Base-by-base conservation (phyloP, 2,888 invertebrate genomes). In the Sabatieria punctata region DNA sequence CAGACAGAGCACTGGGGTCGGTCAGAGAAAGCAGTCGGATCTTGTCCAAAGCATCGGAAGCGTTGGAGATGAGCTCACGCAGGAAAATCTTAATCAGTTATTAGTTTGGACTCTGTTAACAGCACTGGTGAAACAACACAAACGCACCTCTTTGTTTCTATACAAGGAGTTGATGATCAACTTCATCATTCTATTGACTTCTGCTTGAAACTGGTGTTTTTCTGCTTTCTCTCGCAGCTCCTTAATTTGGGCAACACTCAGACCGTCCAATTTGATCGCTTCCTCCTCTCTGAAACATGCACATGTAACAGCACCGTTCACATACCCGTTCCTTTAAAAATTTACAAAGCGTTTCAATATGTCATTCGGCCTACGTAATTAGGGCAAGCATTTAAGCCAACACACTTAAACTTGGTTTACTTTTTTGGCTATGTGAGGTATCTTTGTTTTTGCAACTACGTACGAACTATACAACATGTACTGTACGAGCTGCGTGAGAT, bases 111-210 rank as follows among this genome's bases (percentile, higher is more conserved):
- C n/a, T n/a, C n/a, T n/a, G n/a, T n/a, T n/a, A n/a, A n/a, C n/a
- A n/a, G n/a, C n/a, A n/a, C n/a, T n/a, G n/a, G n/a, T n/a, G n/a
- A n/a, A n/a, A n/a, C n/a, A n/a, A n/a, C n/a, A n/a, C n/a, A 30
- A 11, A 30, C 33, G 22, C 21, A 80, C 82, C 74, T 99, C 97
- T 72, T 97, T 97, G 70, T 99, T 97, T 60, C 89, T 78, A 71
- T 97, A 97, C 8, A 97, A 74, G 8, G 97, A 97, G 73, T 99
- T 99, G 67, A 99, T 99, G 69, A 97, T 97, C 49, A 97, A 77
- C 70, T 97, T 99, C 97, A 97, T 99, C 91, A 99, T 93, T 49
- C 95, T 82, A 72, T 91, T 91, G 37, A 99, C 97, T 73, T 97
- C 97, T 0, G 97, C 91, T 73, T 97, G 86, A 74, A 93, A 95